Base-by-base conservation (phyloP, 2,113 vertebrate species). In the Pelvicachromis taeniatus region DNA sequence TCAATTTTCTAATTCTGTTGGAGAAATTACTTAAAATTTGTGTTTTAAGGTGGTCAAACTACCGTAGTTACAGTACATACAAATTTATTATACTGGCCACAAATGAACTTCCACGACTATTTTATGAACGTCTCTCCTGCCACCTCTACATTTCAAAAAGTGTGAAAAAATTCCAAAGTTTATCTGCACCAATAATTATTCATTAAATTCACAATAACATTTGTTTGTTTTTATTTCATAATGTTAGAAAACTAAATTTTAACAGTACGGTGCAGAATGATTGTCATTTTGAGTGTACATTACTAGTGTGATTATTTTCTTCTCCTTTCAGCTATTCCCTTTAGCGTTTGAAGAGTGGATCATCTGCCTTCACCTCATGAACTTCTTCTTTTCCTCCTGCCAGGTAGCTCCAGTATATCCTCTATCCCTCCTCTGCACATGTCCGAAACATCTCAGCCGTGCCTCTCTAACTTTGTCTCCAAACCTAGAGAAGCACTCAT, bases 181-280 rank as follows among this genome's bases (percentile, higher is more conserved):
- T 42, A 42, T 42, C 11, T 42, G 40, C 40, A 42, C 12, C 9
- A 40, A 40, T 12, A 42, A 42, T 11, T 42, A 42, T 12, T 13
- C 4, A 42, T 42, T 2, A 11, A 11, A 42, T 42, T 42, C 31
- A 35, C 59, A 38, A 7, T 35, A 17, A 63, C 17, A 63, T 63
- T 61, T 35, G 3, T 35, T 12, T 2, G 12, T 63, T 0, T 5
- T 59, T 31, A 59, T 35, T 63, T 63, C 31, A 63, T 0, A 35
- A 63, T 63, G 31, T 63, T 63, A 19, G 9, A 38, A 19, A 0
- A 63, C 59, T 63, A 19, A n/a, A 35, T 38, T 63, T 50, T 63
- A 31, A n/a, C 35, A 19, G 17, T 38, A n/a, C 7, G 6, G 59
- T n/a, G 17, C 17, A 38, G 12, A 63, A 63, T 7, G 59, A 63